Evolutionary conservation across 2,113 vertebrate genomes (phyloP).

Genomic region (Dascyllus trimaculatus): DNA sequence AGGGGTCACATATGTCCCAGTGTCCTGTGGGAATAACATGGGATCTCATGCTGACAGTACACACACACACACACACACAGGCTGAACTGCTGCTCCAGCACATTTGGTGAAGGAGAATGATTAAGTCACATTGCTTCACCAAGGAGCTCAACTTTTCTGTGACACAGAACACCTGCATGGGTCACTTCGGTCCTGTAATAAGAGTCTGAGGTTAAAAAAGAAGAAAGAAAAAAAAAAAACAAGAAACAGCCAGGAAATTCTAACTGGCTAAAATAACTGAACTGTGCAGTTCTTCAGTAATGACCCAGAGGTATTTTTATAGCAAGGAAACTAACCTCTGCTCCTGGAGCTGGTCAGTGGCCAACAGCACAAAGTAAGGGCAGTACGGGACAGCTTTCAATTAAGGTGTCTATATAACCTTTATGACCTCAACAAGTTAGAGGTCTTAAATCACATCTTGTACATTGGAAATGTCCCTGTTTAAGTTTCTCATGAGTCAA

Average conservation of each 20-base stretch:
- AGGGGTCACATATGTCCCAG: constrained; percentile 56
- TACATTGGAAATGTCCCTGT: not conserved
- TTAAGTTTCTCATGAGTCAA: constrained; percentile 1
- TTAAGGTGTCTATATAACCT: rapidly evolving
- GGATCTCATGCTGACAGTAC: constrained; percentile 59
- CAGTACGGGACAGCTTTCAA: not conserved
- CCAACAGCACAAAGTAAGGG: not conserved
- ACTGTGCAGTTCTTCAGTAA: constrained; percentile 24
- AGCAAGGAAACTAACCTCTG: constrained; percentile 2
- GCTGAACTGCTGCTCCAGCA: constrained; percentile 61
- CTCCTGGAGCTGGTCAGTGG: not conserved
- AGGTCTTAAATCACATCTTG: not conserved
- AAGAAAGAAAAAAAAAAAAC: not conserved
- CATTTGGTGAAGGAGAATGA: constrained; percentile 70
- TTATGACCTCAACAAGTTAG: not conserved
- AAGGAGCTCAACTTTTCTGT: constrained; percentile 55
- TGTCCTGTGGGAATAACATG: constrained; percentile 59
- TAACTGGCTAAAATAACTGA: constrained; percentile 13
- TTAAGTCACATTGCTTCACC: constrained; percentile 66
- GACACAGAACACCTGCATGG: constrained; percentile 54
- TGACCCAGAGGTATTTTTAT: constrained; percentile 14
- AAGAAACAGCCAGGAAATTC: constrained; percentile 13
- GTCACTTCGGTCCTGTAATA: constrained; percentile 39
- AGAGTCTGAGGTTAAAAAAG: not conserved
- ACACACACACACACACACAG: constrained; percentile 6